Base-by-base conservation (phyloP, 2,113 vertebrate genomes). In the Phylloscopus trochiloides region DNA sequence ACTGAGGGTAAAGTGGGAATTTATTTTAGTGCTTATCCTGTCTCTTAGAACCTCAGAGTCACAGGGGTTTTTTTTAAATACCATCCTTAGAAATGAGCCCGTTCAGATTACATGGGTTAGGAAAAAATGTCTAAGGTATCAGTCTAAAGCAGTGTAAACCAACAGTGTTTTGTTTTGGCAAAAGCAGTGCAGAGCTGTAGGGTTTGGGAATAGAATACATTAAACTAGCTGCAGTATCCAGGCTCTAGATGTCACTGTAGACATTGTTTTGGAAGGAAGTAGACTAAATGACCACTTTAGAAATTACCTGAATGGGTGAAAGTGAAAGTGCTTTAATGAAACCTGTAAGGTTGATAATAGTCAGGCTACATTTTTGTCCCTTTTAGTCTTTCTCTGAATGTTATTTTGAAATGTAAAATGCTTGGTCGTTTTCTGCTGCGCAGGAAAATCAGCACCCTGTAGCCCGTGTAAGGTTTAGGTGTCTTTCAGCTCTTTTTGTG, bases 211-310 rank as follows among this genome's bases (percentile, higher is more conserved):
- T 36, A 26, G 43, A 66, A 29, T 28, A 26, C 59, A 16, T 5
- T 62, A 50, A 86, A 50, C 17, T 71, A 45, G 57, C 17, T 95
- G 55, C 92, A 77, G 0, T 62, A 48, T 91, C 43, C 59, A 55
- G 78, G 59, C 94, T 97, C 67, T 96, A 96, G 94, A 82, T 95
- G 93, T 97, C 96, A 96, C 94, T 96, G 51, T 86, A 90, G 90
- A 17, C 76, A 47, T 50, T 83, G 78, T 82, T 93, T 94, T 94
- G 72, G 71, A 86, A 77, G 43, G 34, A 62, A 76, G 16, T 50
- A 66, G 29, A 12, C 48, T 62, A 72, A 94, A 68, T 58, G 34
- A 70, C 58, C 26, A 10, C 24, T 59, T 86, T 43, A 32, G 24
- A 72, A 72, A 61, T 66, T 45, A 45, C 22, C 21, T 57, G 45